phyloP scores from a whole-genome alignment of 2,888 invertebrate genomes.

The Noctua janthina region DNA sequence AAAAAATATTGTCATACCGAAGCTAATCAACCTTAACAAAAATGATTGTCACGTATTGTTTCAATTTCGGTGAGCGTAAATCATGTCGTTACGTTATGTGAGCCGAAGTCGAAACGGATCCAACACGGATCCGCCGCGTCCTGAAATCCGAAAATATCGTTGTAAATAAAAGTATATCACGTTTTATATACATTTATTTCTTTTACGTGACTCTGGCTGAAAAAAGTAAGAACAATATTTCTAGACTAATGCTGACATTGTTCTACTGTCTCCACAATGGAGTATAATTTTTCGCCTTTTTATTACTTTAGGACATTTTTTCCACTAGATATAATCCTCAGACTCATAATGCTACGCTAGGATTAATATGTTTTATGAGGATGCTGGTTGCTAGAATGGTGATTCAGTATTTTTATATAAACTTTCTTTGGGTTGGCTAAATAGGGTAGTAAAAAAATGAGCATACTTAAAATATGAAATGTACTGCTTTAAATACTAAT shows the following conservation, averaged over 20 bases:
- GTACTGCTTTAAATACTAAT: too few species aligned
- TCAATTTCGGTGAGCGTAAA: conserved; percentile 43
- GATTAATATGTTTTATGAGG: conserved; percentile 1
- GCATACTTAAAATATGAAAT: too few species aligned
- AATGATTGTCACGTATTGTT: conserved; percentile 43
- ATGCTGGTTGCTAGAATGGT: too few species aligned
- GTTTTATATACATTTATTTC: conserved; percentile 44
- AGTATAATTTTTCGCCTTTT: conserved; percentile 15
- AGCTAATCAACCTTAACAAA: conserved; percentile 10
- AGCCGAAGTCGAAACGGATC: conserved; percentile 24
- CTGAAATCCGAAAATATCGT: conserved; percentile 26
- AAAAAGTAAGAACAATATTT: conserved; percentile 22
- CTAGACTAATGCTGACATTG: conserved; percentile 30
- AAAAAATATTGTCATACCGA: neutral
- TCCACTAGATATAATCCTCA: conserved; percentile 24
- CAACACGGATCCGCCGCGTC: conserved; percentile 9
- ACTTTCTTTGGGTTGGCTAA: neutral
- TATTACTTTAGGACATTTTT: conserved; percentile 23
- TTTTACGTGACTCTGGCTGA: conserved; percentile 37
- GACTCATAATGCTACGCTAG: conserved; percentile 1
- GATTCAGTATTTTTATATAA: neutral
- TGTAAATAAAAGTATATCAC: conserved; percentile 47
- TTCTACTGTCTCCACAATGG: conserved; percentile 21
- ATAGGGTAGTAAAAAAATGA: too few species aligned
- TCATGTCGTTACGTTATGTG: conserved; percentile 19